Evolutionary conservation across 2,113 vertebrate genomes (phyloP).

Genomic region (Corynorhinus townsendii): DNA sequence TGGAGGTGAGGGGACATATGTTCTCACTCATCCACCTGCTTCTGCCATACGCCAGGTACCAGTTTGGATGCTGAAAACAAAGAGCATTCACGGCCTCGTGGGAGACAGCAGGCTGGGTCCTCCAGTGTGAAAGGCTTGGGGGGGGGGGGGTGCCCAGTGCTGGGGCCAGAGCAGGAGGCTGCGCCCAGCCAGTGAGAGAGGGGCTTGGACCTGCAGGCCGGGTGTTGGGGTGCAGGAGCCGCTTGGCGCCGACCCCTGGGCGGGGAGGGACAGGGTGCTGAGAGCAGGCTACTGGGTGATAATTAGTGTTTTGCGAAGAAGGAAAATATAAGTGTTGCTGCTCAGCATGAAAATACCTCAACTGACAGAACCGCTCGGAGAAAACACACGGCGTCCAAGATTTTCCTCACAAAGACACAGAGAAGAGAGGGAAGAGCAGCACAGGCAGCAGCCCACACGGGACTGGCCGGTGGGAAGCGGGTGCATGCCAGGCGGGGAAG

Average conservation of each 20-base stretch:
- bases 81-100: background rate
- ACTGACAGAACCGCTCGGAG: constrained; percentile 14
- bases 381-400: background rate
- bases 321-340: constrained; percentile 45
- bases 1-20: background rate
- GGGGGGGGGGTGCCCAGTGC: background rate
- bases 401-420: constrained; percentile 24
- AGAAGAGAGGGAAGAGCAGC: background rate
- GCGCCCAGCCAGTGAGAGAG: background rate
- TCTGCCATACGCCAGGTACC: accelerated
- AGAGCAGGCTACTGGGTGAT: constrained; percentile 45
- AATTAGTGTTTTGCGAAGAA: constrained; percentile 63
- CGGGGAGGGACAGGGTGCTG: background rate
- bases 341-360: constrained; percentile 39
- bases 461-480: too few species aligned
- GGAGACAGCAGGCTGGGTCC: background rate
- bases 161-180: background rate
- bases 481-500: too few species aligned
- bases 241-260: background rate
- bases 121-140: too few species aligned
- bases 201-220: background rate
- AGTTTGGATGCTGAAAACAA: background rate
- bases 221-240: background rate
- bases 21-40: background rate
- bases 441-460: too few species aligned